Evolutionary conservation across 2,888 invertebrate species (phyloP), one percentile per base, ranked within the genome.

Genomic region (Idaea aversata): DNA sequence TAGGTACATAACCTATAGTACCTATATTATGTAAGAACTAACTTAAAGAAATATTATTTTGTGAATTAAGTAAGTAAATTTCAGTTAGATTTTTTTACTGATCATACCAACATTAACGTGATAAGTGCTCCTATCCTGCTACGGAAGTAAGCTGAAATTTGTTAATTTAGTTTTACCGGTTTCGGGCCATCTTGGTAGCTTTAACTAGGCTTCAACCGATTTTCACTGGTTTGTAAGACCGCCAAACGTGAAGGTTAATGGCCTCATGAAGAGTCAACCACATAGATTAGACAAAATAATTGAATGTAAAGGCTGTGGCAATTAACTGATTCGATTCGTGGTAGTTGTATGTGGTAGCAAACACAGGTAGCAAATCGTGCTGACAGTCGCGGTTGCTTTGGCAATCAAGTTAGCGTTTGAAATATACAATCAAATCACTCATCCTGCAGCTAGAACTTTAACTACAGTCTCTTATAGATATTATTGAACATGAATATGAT

Each of bases 51-150:
- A 47, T 47, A 36, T 7, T 36, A 36, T 36, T 36, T 36, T 7
- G 10, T 36, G 5, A 7, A 36, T 10, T 7, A 7, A 36, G 5
- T 36, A 38, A 10, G 38, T 47, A 47, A 47, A 47, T 47, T 10
- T 4, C 47, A 47, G 47, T 47, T 47, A 47, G 10, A 47, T 47
- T 47, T 47, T 47, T 47, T 76, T 77, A 73, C 73, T 70, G 67
- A 75, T 77, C 67, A 78, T 81, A 76, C 77, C 47, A 70, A 77
- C 82, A 78, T 73, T 81, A 75, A 77, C 77, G 79, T 81, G 82
- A 82, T 88, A 88, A 91, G 87, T 88, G 86, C 82, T 80, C 80
- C 82, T 88, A 88, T 91, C 91, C 91, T 90, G 90, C 79, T 73
- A 75, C 83, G 85, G 85, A 87, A 85, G 82, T 81, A 77, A 77